Percentiles rank a stretch among this genome's conserved stretches.
Evolutionary conservation across 2,797 vertebrate genomes (phyloP).

Genomic region (Spinibarbus caldwelli): DNA sequence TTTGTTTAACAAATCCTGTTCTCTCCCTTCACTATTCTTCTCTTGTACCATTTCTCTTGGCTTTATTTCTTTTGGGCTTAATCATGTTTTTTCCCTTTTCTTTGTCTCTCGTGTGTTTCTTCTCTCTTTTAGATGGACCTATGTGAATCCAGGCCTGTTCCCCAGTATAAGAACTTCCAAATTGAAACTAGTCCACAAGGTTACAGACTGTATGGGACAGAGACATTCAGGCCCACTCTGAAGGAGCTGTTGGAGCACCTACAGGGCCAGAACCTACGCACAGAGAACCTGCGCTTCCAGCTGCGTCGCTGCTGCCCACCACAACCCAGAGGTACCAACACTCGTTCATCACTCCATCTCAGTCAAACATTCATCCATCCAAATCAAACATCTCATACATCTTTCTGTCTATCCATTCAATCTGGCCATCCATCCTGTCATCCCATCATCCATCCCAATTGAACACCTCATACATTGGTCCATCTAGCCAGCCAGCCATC

Average conservation of each 20-base stretch:
- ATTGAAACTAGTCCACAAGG: conserved; percentile 82
- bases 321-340: conserved; percentile 87
- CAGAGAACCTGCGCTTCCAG: conserved; percentile 92
- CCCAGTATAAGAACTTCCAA: conserved; percentile 97
- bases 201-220: conserved; percentile 86
- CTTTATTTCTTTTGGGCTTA: neutral
- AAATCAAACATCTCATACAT: neutral
- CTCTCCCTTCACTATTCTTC: neutral
- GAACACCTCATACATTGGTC: neutral
- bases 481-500: too few species aligned
- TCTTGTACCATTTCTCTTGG: neutral
- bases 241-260: conserved; percentile 91
- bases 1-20: conserved; percentile 24
- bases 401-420: neutral
- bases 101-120: neutral
- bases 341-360: neutral
- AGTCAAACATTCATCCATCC: neutral
- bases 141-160: conserved; percentile 62
- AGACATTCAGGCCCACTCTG: conserved; percentile 79
- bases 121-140: conserved; percentile 62
- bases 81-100: neutral
- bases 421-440: neutral
- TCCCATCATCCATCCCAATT: too few species aligned
- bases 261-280: conserved; percentile 89
- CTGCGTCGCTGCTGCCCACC: conserved; percentile 92